phyloP scores from a whole-genome alignment of 2,113 vertebrate species.

The Panthera uncia region DNA sequence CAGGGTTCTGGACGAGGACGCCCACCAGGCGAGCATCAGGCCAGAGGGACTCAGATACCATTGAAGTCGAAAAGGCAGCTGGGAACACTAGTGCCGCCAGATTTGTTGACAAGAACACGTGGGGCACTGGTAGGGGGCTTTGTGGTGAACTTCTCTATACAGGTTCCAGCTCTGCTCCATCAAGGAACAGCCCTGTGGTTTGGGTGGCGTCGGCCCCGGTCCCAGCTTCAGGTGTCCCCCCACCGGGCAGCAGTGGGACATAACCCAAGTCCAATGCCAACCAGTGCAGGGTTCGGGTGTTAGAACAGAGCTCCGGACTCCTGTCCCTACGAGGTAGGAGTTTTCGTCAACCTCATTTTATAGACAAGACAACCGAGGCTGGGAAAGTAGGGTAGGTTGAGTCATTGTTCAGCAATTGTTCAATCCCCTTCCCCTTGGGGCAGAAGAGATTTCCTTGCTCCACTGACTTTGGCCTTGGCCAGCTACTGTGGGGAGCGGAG shows the following conservation, averaged over 20 bases:
- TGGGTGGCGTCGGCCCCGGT: not conserved
- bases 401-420: not conserved
- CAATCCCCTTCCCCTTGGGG: not conserved
- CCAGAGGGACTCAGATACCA: not conserved
- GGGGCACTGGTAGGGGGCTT: not conserved
- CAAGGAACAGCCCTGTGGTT: not conserved
- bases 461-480: not conserved
- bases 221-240: not conserved
- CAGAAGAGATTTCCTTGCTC: not conserved
- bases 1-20: not conserved
- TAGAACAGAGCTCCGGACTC: not conserved
- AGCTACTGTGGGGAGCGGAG: not conserved
- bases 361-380: not conserved
- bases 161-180: not conserved
- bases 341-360: not conserved
- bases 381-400: not conserved
- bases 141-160: not conserved
- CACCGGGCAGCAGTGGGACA: not conserved
- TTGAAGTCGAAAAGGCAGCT: not conserved
- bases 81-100: not conserved
- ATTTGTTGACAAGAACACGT: not conserved
- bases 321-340: not conserved
- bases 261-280: not conserved
- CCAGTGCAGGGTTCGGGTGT: not conserved
- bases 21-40: not conserved